Base-by-base conservation (phyloP, 2,888 invertebrate genomes). In the Eupithecia subumbrata region DNA sequence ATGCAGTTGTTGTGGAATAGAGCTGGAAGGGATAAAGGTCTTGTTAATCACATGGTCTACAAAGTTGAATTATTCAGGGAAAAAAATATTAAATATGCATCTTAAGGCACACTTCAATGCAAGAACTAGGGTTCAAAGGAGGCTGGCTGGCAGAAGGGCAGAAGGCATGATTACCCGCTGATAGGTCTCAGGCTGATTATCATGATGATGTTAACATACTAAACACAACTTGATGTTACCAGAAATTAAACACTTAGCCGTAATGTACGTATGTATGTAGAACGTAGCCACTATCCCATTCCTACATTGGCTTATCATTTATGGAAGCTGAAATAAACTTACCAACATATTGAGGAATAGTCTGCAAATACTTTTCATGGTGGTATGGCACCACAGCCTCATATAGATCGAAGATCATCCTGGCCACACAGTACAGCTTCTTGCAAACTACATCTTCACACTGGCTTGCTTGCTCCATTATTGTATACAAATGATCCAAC, bases 1-100 rank as follows among this genome's bases (percentile, higher is more conserved):
- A 97, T 96, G 88, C 98, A 98, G 90, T 99, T 99, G 94, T 99
- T 99, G 92, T 98, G 97, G 86, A 97, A 97, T 40, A 98, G 88
- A 9, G 97, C 98, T 97, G 90, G 63, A 93, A 67, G 12, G n/a
- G n/a, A 22, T n/a, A 67, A 37, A 67, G 11, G 12, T 60, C 14
- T 60, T 25, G 22, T 60, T 60, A 60, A 60, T 60, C 60, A 25
- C 5, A 22, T 60, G 22, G 60, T 60, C 48, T 22, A 11, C 11
- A 11, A 11, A 22, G 22, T 60, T 25, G 1, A 25, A 5, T 52
- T 43, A 22, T 12, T 22, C 56, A 22, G 9, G 56, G 8, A n/a
- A 22, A 22, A 56, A 56, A 56, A 4, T 11, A 52, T n/a, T 5
- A n/a, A 7, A 52, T 3, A 56, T 56, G n/a, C 52, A n/a, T 52